Evolutionary conservation across 2,113 vertebrate genomes (phyloP), one percentile per base, ranked within the genome.

Genomic region (Ornithorhynchus anatinus): DNA sequence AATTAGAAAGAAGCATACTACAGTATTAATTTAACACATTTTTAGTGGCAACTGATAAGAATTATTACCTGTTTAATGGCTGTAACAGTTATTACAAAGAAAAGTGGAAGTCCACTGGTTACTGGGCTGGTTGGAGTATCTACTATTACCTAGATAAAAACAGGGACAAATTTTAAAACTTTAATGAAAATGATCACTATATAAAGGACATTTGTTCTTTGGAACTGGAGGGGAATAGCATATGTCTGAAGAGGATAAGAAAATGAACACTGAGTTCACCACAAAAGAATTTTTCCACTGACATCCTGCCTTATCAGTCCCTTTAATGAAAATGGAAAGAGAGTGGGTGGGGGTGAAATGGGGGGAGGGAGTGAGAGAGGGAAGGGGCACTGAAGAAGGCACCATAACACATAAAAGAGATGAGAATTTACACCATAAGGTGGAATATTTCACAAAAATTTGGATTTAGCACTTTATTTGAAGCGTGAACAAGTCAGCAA

Each of bases 1-100:
- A 3, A 8, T n/a, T n/a, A 29, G 42, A 48, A 8, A 16, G 13
- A 5, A 20, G 7, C 40, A 56, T 5, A n/a, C n/a, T n/a, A n/a
- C n/a, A n/a, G n/a, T n/a, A n/a, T n/a, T n/a, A n/a, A n/a, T n/a
- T n/a, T n/a, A n/a, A n/a, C n/a, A n/a, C n/a, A n/a, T n/a, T n/a
- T n/a, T n/a, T n/a, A n/a, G n/a, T n/a, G n/a, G n/a, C n/a, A n/a
- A n/a, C n/a, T n/a, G n/a, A n/a, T n/a, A n/a, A n/a, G 4, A 0
- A 0, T 9, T 5, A 7, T 68, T 91, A 99, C 97, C 96, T 99
- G 97, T 89, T 99, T 99, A 80, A 99, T 94, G 62, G 97, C 97
- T 15, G 97, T 99, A 63, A 99, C 96, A 59, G 96, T 98, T 85
- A 99, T 99, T 69, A 99, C 97, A 89, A 99, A 99, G 92, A 98